Base-by-base conservation (phyloP, 2,797 vertebrate species). In the Hoplostethus mediterraneus region DNA sequence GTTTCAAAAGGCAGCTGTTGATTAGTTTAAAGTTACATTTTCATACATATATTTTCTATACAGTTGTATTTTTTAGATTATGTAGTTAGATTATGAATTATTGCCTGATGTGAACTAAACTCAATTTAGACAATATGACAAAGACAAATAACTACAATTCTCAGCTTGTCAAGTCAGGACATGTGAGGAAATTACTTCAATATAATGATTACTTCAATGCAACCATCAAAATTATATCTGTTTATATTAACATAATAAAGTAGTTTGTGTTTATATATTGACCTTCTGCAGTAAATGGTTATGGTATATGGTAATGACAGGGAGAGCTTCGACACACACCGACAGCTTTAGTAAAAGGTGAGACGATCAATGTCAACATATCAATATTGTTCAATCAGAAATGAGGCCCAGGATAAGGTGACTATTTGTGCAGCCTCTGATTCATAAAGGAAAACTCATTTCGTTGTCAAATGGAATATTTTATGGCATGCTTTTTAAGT, bases 371-470 rank as follows among this genome's bases (percentile, higher is more conserved):
- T 79, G 88, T 82, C 75, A 79, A 72, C 79, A 89, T 89, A 86
- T 87, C 85, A 80, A 80, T 88, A 86, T 72, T 92, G 75, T 89
- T 92, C 84, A 89, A 76, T 82, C 74, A 74, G 83, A 0, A 33
- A 38, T 79, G 77, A 71, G 70, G 81, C n/a, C 31, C 31, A 38
- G 3, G 58, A 67, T 48, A 40, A 64, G 59, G 48, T 13, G 42
- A 75, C 61, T 59, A 65, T 76, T 76, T 83, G 58, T 62, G 81
- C 55, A 53, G 17, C 58, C 21, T 74, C 45, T 16, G 31, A 80
- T 83, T 85, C 66, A 79, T 77, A 36, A 78, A 72, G 48, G 17
- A 60, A 70, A 82, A 64, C 56, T 78, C 1, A 17, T 67, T 65
- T 57, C 38, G 9, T 52, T 62, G 2, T 62, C 31, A 67, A 66